Evolutionary conservation across 2,113 vertebrate genomes (phyloP).

Genomic region (Nothobranchius kuhntae): DNA sequence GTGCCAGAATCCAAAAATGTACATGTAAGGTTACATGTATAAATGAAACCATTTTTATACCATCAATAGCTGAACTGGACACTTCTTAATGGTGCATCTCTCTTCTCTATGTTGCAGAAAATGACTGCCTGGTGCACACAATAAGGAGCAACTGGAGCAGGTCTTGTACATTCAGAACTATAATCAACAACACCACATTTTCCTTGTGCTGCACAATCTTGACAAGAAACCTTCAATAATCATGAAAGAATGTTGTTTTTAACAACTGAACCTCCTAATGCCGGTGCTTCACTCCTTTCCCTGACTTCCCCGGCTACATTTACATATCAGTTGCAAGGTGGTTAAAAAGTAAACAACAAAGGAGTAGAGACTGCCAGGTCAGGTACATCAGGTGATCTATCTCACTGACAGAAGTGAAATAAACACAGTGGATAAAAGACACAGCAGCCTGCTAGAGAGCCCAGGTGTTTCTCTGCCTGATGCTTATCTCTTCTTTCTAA

Average conservation of each 20-base stretch:
- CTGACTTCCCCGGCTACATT: slow-evolving; percentile 34
- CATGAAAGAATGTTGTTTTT: slow-evolving; percentile 45
- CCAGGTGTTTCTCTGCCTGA: slow-evolving; percentile 61
- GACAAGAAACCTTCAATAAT: slow-evolving; percentile 43
- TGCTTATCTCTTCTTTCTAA: slow-evolving; percentile 55
- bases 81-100: too few relatives aligned
- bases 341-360: slow-evolving; percentile 14
- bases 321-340: slow-evolving; percentile 58
- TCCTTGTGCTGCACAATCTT: slow-evolving; percentile 44
- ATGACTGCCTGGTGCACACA: not conserved
- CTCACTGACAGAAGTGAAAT: slow-evolving; percentile 64
- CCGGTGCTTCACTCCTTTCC: slow-evolving; percentile 26
- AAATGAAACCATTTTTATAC: too few relatives aligned
- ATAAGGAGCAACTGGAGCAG: slow-evolving; percentile 33
- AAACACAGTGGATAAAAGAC: slow-evolving; percentile 58
- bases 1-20: too few relatives aligned
- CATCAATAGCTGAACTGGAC: too few relatives aligned
- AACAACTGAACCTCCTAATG: slow-evolving; percentile 38
- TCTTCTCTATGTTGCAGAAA: too few relatives aligned
- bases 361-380: slow-evolving; percentile 37
- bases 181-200: slow-evolving; percentile 19
- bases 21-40: too few relatives aligned
- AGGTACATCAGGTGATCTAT: slow-evolving; percentile 64
- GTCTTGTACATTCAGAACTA: slow-evolving; percentile 39
- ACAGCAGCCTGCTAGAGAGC: slow-evolving; percentile 38